phyloP scores from a whole-genome alignment of 2,797 vertebrate genomes.

The Trachops cirrhosus region DNA sequence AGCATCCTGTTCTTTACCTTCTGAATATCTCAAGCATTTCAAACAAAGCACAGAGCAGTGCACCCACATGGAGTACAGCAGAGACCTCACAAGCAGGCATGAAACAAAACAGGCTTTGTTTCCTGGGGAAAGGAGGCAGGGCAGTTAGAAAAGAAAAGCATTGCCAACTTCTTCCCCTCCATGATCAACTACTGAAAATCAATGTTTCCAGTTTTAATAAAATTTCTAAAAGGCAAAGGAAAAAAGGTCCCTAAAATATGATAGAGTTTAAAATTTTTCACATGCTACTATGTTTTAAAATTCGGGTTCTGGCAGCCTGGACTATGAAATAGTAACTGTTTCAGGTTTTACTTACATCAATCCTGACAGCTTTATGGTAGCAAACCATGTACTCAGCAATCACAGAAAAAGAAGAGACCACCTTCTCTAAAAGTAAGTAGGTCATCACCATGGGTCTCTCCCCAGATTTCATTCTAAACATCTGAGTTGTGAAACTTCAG shows the following conservation, averaged over 20 bases:
- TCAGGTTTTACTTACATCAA: constrained; percentile 16
- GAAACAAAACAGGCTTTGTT: constrained; percentile 84
- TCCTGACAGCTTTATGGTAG: constrained; percentile 1
- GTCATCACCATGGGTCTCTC: background rate
- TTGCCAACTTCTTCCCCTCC: background rate
- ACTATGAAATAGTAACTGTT: background rate
- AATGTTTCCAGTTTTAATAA: constrained; percentile 9
- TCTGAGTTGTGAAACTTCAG: constrained; percentile 20
- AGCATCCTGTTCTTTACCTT: constrained; percentile 72
- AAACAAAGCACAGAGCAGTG: constrained; percentile 71
- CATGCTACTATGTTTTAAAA: background rate
- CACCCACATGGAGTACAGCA: constrained; percentile 72
- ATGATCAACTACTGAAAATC: background rate
- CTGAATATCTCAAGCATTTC: constrained; percentile 72
- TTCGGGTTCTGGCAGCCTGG: constrained; percentile 3
- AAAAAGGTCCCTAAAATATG: background rate
- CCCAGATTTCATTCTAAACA: background rate
- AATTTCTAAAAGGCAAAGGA: constrained; percentile 12
- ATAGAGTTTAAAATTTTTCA: background rate
- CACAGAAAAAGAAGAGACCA: background rate
- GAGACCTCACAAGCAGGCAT: constrained; percentile 84
- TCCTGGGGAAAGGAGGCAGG: constrained; percentile 66
- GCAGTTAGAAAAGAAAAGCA: constrained; percentile 22
- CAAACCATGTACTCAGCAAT: background rate
- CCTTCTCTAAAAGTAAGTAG: background rate